Conservation (phyloP, 64 coral and sea anemone genomes). For the Actinia tenebrosa region DNA sequence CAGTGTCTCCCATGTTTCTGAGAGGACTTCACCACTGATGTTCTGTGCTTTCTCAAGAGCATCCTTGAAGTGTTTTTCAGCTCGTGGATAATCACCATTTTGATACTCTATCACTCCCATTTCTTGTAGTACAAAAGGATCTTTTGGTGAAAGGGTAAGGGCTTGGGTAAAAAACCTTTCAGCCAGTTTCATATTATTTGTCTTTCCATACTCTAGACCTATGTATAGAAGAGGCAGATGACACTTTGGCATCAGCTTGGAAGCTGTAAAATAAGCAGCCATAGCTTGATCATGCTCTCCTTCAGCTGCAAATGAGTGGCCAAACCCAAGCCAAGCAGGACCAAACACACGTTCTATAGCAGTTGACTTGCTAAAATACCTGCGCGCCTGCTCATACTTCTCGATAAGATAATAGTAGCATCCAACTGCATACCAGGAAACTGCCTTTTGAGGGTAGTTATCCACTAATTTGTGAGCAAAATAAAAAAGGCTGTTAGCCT, state of each 20-base stretch:
- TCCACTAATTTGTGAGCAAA: constrained; percentile 96
- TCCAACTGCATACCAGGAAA: constrained; percentile 96
- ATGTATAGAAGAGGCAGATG: constrained; percentile 90
- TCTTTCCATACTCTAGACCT: constrained; percentile 95
- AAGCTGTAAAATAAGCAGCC: constrained; percentile 97
- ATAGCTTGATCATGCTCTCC: constrained; percentile 99
- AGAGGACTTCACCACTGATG: constrained; percentile 68
- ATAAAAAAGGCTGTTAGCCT: constrained; percentile 92
- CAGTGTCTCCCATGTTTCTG: constrained; percentile 91
- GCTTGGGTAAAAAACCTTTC: constrained; percentile 87
- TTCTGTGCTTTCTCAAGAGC: constrained; percentile 83
- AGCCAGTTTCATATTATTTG: constrained; percentile 92
- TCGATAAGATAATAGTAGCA: constrained; percentile 97
- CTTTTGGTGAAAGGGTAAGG: constrained; percentile 79
- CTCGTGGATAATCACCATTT: constrained; percentile 72
- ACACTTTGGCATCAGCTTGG: constrained; percentile 90
- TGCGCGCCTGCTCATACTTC: constrained; percentile 89
- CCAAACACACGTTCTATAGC: constrained; percentile 79
- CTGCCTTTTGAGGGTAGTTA: constrained; percentile 92
- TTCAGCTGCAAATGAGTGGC: constrained; percentile 94
- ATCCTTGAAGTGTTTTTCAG: constrained; percentile 88
- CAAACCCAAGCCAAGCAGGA: constrained; percentile 97
- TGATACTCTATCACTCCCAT: constrained; percentile 92
- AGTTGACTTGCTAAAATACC: constrained; percentile 97
- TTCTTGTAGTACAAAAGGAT: constrained; percentile 94